Evolutionary conservation across 2,113 vertebrate species (phyloP).

Genomic region (Ibidorhyncha struthersii): DNA sequence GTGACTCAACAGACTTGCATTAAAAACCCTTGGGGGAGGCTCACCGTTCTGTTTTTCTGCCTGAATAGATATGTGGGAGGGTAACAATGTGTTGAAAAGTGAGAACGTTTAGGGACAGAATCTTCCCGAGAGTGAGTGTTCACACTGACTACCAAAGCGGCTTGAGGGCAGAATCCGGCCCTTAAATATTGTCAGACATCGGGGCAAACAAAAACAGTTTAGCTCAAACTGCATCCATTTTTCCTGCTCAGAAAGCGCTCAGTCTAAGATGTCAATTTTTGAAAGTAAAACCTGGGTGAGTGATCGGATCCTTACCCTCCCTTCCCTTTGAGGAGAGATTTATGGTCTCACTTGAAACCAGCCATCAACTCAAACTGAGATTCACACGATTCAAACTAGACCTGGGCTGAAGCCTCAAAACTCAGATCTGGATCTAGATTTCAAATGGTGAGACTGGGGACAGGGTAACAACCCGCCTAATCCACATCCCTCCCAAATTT

Average conservation of each 20-base stretch:
- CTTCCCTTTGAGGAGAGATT: background rate
- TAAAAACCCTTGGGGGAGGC: slow-evolving; percentile 49
- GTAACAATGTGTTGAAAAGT: slow-evolving; percentile 60
- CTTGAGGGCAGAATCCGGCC: slow-evolving; percentile 27
- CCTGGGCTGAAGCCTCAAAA: background rate
- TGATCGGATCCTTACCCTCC: background rate
- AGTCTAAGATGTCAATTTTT: background rate
- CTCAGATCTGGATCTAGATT: background rate
- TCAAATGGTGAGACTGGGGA: background rate
- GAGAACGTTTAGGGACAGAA: slow-evolving; percentile 54
- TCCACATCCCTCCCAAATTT: background rate
- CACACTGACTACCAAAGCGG: background rate
- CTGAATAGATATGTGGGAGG: slow-evolving; percentile 43
- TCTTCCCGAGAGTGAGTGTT: slow-evolving; percentile 27
- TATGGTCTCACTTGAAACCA: background rate
- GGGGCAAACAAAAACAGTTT: slow-evolving; percentile 31
- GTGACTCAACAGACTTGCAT: slow-evolving; percentile 47
- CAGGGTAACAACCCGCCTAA: background rate
- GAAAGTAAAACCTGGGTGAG: background rate
- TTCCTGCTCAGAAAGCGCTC: background rate
- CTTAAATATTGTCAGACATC: slow-evolving; percentile 39
- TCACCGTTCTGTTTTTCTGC: slow-evolving; percentile 49
- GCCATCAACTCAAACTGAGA: background rate
- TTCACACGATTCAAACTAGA: background rate
- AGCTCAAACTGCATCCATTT: background rate